Base-by-base conservation (phyloP, 2,797 vertebrate genomes). In the Dicrostonyx torquatus region DNA sequence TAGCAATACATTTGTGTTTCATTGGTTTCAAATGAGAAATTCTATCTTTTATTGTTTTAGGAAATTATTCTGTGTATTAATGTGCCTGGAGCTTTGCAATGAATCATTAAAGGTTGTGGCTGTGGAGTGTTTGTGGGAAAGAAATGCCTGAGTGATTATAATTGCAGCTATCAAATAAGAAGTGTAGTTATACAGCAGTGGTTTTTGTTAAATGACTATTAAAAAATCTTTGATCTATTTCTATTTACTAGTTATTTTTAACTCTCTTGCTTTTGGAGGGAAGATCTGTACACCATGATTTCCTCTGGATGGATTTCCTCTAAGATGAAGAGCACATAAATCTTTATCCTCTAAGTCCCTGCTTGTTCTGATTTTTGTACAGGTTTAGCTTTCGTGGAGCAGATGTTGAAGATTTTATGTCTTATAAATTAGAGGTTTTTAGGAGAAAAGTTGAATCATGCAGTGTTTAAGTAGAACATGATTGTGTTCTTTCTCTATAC, bases 11-110 rank as follows among this genome's bases (percentile, higher is more conserved):
- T 97, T 98, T 85, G 22, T 98, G 98, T 98, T 98, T 98, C 98
- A 97, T 98, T 98, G 97, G 96, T 97, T 98, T 94, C 96, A 98
- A 98, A 98, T 98, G 98, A 98, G 98, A 98, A 98, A 98, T 98
- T 98, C 97, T 98, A 97, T 97, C 97, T 98, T 98, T 98, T 98
- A 98, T 98, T 98, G 98, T 98, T 98, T 98, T 98, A 98, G 98
- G 98, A 98, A 99, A 98, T 98, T 98, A 98, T 98, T 98, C 97
- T 97, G 94, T 98, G 96, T 98, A 98, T 97, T 98, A 95, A 98
- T 98, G 98, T 97, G 98, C 97, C 97, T 98, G 97, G 97, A 98
- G 97, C 97, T 98, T 98, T 98, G 96, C 97, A 98, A 98, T 98
- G 98, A 98, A 98, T 98, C 97, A 98, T 97, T 96, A 98, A 98